Percentiles rank a stretch among this genome's conserved stretches.
Evolutionary conservation across 2,797 vertebrate genomes (phyloP).

Genomic region (Diplodus puntazzo): DNA sequence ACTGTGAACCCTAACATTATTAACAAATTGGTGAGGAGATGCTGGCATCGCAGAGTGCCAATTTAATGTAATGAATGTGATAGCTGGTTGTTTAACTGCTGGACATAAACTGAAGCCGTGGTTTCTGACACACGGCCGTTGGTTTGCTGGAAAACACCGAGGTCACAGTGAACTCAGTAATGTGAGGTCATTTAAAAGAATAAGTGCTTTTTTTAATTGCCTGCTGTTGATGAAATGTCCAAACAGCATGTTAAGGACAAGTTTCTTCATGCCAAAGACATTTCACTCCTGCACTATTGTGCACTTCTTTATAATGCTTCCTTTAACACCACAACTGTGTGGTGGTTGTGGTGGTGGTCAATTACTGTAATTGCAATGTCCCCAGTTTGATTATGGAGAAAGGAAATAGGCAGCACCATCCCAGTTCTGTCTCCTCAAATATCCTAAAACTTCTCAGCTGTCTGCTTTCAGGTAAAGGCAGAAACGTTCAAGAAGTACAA

Average conservation of each 20-base stretch:
- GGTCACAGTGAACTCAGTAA: slow-evolving; percentile 17
- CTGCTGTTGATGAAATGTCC: background rate
- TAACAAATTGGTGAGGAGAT: slow-evolving; percentile 51
- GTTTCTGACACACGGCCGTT: slow-evolving; percentile 3
- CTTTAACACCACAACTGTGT: too few species aligned
- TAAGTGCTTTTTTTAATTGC: background rate
- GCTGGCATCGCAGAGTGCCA: slow-evolving; percentile 36
- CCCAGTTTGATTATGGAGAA: background rate
- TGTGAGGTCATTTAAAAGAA: background rate
- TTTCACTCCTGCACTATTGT: background rate
- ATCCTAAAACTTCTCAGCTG: background rate
- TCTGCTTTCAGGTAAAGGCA: background rate
- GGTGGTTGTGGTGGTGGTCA: too few species aligned
- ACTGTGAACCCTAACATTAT: slow-evolving; percentile 57
- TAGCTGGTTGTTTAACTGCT: slow-evolving; percentile 30
- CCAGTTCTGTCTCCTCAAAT: background rate
- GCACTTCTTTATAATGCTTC: too few species aligned
- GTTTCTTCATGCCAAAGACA: background rate
- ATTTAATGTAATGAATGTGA: slow-evolving; percentile 55
- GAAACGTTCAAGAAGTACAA: background rate
- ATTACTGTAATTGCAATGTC: too few species aligned
- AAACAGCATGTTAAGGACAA: background rate
- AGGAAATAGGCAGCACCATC: too few species aligned
- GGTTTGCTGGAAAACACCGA: slow-evolving; percentile 14
- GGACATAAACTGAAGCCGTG: slow-evolving; percentile 14